These are phyloP conservation scores for Cyprinella venusta DNA, from an alignment of 2,797 vertebrate species.

Conservation along the genomic window DNA sequence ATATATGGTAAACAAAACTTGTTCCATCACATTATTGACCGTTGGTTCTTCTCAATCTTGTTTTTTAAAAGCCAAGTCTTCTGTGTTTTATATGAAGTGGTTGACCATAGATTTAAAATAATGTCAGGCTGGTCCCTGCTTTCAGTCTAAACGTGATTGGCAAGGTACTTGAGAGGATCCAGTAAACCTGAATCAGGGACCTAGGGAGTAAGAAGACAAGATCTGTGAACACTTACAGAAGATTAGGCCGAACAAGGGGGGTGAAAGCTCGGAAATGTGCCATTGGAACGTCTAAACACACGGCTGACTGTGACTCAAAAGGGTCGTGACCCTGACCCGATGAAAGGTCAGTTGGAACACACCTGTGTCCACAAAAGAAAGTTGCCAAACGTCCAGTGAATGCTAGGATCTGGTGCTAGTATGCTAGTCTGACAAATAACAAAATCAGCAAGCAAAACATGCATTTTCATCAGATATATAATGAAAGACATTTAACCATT, in stretches of 20 bases:
- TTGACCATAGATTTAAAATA: conserved; percentile 66
- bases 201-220: conserved; percentile 18
- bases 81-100: not conserved
- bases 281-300: conserved; percentile 45
- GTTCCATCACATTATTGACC: not conserved
- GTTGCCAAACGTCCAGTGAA: conserved; percentile 28
- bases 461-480: not conserved
- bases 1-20: not conserved
- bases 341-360: conserved; percentile 50
- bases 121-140: conserved; percentile 53
- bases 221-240: conserved; percentile 75
- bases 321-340: conserved; percentile 51
- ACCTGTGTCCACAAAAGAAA: conserved; percentile 62
- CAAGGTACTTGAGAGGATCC: conserved; percentile 67
- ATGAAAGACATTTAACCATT: not conserved
- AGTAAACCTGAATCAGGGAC: conserved; percentile 66
- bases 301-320: conserved; percentile 44
- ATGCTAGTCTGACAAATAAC: not conserved
- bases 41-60: not conserved
- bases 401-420: not conserved
- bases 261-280: conserved; percentile 55
- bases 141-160: conserved; percentile 3
- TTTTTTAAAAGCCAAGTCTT: not conserved
- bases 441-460: not conserved
- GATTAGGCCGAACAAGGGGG: conserved; percentile 67